Percentiles rank a stretch among this genome's conserved stretches.
Conservation (phyloP, 2,113 vertebrate species). For the Arizona elegans region DNA sequence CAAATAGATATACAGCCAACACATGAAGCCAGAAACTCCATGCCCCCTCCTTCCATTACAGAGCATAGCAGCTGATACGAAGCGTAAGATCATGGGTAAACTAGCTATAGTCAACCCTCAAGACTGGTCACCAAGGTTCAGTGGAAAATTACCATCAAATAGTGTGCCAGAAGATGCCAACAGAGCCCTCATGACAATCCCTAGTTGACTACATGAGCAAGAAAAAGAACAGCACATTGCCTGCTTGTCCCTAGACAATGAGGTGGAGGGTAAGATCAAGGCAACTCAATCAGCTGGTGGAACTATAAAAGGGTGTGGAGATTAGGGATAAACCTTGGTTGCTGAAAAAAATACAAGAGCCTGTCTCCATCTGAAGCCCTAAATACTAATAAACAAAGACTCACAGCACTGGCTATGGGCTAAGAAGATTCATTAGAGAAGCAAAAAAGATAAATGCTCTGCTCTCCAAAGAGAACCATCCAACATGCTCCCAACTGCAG, state of each 20-base stretch:
- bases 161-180: background rate
- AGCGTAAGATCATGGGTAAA: background rate
- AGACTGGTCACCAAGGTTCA: background rate
- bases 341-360: background rate
- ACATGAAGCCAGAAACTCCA: background rate
- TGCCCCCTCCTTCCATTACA: background rate
- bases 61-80: background rate
- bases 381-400: background rate
- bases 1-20: background rate
- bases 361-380: background rate
- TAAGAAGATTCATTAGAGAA: background rate
- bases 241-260: background rate
- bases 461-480: background rate
- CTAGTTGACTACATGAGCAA: background rate
- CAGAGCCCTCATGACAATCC: background rate
- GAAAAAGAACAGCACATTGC: background rate
- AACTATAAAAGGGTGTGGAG: background rate
- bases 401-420: background rate
- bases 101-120: background rate
- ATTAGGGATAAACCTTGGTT: background rate
- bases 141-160: background rate
- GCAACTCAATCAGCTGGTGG: background rate
- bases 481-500: background rate
- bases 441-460: background rate
- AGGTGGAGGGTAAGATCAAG: background rate